Conservation (phyloP, 2,888 invertebrate species). For the Flexamia atlantica region DNA sequence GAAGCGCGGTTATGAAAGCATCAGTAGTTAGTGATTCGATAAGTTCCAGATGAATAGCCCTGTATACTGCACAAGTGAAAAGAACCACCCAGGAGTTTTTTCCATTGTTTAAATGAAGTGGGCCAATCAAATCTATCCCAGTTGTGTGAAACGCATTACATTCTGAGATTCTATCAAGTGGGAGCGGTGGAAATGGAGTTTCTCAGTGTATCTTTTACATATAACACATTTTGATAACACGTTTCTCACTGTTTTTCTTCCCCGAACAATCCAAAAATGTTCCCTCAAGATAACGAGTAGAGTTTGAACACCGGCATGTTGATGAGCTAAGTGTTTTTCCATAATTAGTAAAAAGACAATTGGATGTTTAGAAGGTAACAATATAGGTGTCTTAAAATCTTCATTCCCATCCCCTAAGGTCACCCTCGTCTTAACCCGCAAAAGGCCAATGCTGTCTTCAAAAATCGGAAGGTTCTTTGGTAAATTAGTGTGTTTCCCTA, state of each 20-base stretch:
- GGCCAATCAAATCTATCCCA: constrained; percentile 73
- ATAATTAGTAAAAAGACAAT: not conserved
- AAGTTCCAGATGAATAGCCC: constrained; percentile 73
- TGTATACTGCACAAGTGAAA: constrained; percentile 73
- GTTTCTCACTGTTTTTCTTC: constrained; percentile 13
- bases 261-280: constrained; percentile 39
- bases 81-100: constrained; percentile 72
- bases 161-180: constrained; percentile 69
- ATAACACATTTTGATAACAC: constrained; percentile 56
- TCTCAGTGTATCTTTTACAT: constrained; percentile 66
- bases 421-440: constrained; percentile 3
- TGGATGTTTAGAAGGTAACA: not conserved
- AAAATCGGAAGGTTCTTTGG: not conserved
- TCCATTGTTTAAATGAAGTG: constrained; percentile 70
- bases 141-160: constrained; percentile 65
- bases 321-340: not conserved
- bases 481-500: not conserved
- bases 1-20: constrained; percentile 71
- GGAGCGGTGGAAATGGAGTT: constrained; percentile 41
- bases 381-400: not conserved
- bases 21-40: constrained; percentile 70
- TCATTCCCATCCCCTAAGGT: not conserved
- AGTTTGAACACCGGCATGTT: constrained; percentile 28
- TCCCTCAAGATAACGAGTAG: constrained; percentile 37
- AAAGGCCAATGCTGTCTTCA: not conserved